Evolutionary conservation across 2,888 invertebrate genomes (phyloP), one percentile per base, ranked within the genome.

Genomic region (Axea sp.): DNA sequence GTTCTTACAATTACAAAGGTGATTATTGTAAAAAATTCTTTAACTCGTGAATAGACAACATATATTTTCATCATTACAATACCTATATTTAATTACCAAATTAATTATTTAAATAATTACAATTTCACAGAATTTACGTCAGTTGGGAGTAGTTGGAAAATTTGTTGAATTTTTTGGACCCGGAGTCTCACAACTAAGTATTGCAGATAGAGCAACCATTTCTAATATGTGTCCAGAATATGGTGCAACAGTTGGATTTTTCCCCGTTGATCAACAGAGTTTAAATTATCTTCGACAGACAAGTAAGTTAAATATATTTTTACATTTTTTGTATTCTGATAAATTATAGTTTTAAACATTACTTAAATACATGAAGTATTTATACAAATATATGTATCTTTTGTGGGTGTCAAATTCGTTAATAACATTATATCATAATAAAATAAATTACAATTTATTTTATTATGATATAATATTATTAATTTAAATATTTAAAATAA

Each of bases 151-250:
- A 3, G 99, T 99, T 51, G 98, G 98, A 1, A 98, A 99, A 85
- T 99, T 99, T 89, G 99, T 99, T 2, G 99, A 99, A 89, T 99
- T 99, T 89, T 99, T 95, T 88, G 99, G 99, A 0, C 94, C 96
- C 0, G 99, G 99, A 1, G 96, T 98, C 1, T 88, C 92, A 0
- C 93, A 94, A 59, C 89, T 99, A 2, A 96, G 96, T 57, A 96
- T 99, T 72, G 98, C 99, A 0, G 99, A 99, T 89, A 90, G 99
- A 35, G 98, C 99, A 0, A 99, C 99, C 0, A 96, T 99, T 55
- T 95, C 97, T 77, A 99, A 99, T 89, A 99, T 99, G 99, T 98
- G 97, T 84, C 99, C 99, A 0, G 96, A 97, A 88, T 99, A 98
- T 86, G 99, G 99, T 0, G 99, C 98, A 8, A 99, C 98, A 0